Evolutionary conservation across 64 coral and sea anemone genomes (phyloP), one percentile per base, ranked within the genome.

Genomic region (Stichodactyla helianthus): DNA sequence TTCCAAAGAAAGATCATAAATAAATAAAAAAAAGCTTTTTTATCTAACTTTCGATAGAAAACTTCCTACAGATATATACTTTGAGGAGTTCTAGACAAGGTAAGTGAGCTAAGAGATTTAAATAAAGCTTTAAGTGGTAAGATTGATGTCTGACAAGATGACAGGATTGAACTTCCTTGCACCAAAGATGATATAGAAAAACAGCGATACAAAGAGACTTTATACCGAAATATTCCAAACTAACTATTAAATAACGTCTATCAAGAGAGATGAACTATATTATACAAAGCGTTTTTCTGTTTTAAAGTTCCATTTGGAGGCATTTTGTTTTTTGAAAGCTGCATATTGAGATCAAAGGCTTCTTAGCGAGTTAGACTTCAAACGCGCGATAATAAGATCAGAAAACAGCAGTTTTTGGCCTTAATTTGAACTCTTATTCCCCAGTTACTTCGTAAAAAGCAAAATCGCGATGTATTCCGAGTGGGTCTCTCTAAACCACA

Each of bases 401-500:
- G 12, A 44, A 6, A 7, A 13, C 22, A 65, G 68, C 23, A 10
- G 26, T 74, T 23, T 74, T 74, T 74, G 23, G 31, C 23, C 22
- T 74, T 74, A 2, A 23, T 31, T 74, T 31, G 10, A 26, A 74
- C 68, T 4, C 23, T 74, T 70, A 23, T 70, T 23, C 27, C 27
- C 4, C 10, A 74, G 26, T 74, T 27, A 74, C 68, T 74, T 74
- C 68, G 25, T 68, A 68, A 20, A 20, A 68, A 68, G 19, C 63
- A 58, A 58, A 2, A 11, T 58, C 18, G 19, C 78, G 7, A 99
- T 99, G 97, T 99, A 99, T 88, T 99, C 97, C 8, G 97, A 99
- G 82, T 99, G 97, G 97, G 97, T 99, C 61, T 99, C 97, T 13
- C 53, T 99, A 5, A 84, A 93, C 67, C 84, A 95, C 23, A 58